phyloP scores from a whole-genome alignment of 2,888 invertebrate species.

The Troides helena region DNA sequence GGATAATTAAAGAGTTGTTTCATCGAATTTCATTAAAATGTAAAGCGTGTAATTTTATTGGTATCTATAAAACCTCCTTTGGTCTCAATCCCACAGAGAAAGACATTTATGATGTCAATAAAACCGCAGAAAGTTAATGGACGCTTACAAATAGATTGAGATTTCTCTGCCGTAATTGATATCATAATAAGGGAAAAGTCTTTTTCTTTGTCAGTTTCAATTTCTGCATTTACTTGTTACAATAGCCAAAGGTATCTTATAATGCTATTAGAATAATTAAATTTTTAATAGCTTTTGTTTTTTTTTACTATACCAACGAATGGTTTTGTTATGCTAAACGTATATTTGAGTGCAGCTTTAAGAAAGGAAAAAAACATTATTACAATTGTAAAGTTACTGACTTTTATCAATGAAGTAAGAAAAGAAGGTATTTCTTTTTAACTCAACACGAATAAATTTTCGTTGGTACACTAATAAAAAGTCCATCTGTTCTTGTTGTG shows the following conservation, averaged over 20 bases:
- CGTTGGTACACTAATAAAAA: conserved; percentile 7
- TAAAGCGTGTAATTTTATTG: background rate
- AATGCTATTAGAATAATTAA: no score
- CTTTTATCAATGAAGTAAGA: background rate
- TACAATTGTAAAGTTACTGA: no score
- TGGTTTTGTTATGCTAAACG: no score
- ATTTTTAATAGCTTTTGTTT: no score
- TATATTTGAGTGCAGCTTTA: no score
- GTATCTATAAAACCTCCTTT: background rate
- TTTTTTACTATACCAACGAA: no score
- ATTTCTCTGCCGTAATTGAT: conserved; percentile 30
- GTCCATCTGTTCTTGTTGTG: conserved; percentile 10
- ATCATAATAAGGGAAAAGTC: conserved; percentile 27
- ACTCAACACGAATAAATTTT: conserved; percentile 6
- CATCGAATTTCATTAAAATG: background rate
- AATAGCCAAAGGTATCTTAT: background rate
- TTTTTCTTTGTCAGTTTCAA: conserved; percentile 4
- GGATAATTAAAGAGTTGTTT: background rate
- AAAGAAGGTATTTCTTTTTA: background rate
- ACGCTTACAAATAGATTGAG: conserved; percentile 20
- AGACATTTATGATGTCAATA: conserved; percentile 17
- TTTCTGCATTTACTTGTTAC: background rate
- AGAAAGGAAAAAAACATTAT: no score
- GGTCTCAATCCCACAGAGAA: conserved; percentile 12
- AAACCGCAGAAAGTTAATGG: conserved; percentile 20